phyloP scores from a whole-genome alignment of 1,140 invertebrate genomes.

The Leptinotarsa lineolata region DNA sequence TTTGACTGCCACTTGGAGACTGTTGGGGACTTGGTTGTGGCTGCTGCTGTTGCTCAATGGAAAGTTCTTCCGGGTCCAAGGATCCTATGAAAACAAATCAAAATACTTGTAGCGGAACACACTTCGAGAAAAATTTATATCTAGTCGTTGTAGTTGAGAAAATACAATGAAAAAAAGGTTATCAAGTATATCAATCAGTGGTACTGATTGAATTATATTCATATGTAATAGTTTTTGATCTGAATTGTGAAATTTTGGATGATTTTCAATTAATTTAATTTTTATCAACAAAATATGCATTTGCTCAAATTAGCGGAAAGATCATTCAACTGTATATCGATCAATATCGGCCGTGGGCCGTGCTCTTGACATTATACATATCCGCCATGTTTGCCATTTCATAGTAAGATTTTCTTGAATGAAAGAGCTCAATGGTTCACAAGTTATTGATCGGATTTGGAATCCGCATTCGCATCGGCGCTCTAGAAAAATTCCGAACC shows the following conservation, averaged over 20 bases:
- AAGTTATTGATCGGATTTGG: conserved; percentile 36
- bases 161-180: too few species aligned
- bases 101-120: background rate
- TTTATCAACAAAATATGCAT: too few species aligned
- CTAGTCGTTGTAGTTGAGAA: too few species aligned
- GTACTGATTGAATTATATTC: background rate
- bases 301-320: background rate
- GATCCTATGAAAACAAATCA: conserved; percentile 64
- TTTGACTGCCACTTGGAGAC: conserved; percentile 49
- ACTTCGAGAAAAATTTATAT: too few species aligned
- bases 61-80: conserved; percentile 76
- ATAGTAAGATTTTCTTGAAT: conserved; percentile 42
- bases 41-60: conserved; percentile 60
- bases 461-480: conserved; percentile 28
- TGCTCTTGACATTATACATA: conserved; percentile 36
- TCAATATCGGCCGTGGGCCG: background rate
- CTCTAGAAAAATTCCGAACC: background rate
- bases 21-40: conserved; percentile 52
- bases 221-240: too few species aligned
- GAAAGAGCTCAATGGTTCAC: conserved; percentile 26
- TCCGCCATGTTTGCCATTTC: conserved; percentile 34
- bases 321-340: conserved; percentile 6
- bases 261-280: too few species aligned
- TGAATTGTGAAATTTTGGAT: too few species aligned
- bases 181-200: too few species aligned